Conservation (phyloP, 1,140 invertebrate genomes). For the Rhopalosiphum padi region DNA sequence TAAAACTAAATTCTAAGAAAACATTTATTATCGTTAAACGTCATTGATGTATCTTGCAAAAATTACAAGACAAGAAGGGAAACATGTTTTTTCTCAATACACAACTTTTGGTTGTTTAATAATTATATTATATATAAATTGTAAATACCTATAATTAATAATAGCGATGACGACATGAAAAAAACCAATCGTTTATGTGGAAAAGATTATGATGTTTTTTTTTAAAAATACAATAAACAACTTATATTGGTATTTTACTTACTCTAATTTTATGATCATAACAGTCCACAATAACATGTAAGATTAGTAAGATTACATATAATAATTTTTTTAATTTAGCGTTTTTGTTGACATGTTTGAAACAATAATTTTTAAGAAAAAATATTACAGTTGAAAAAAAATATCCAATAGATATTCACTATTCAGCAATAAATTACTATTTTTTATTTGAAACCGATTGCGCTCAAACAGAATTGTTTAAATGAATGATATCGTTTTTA, state of each 20-base stretch:
- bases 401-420: neutral
- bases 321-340: neutral
- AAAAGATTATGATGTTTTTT: neutral
- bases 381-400: neutral
- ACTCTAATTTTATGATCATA: neutral
- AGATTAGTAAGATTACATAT: neutral
- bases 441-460: neutral
- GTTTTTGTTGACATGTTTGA: neutral
- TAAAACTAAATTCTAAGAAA: conserved; percentile 9
- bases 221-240: neutral
- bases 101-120: neutral
- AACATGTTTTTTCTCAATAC: conserved; percentile 3
- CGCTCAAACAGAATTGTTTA: neutral
- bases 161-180: neutral
- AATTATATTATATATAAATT: neutral
- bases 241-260: neutral
- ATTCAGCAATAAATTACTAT: neutral
- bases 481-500: neutral
- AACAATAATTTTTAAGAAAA: too few relatives aligned
- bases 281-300: neutral
- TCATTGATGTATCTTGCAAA: neutral
- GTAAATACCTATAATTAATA: neutral
- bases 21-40: neutral
- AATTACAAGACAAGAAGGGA: neutral
- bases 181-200: neutral